phyloP scores from a whole-genome alignment of 53 echinoderm and acorn worm species.

The Stichopus horrens region DNA sequence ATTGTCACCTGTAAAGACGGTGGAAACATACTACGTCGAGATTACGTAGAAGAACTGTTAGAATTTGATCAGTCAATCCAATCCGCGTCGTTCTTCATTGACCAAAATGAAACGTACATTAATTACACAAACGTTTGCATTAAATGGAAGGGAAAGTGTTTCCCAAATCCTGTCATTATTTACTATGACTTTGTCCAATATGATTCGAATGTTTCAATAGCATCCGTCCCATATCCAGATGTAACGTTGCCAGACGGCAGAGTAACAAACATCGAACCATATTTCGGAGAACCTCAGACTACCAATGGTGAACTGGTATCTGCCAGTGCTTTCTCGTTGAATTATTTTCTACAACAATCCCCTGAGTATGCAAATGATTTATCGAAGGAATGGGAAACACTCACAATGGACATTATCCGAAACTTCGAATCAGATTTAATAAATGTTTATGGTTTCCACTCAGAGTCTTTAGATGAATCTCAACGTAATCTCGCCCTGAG shows the following conservation, averaged over 20 bases:
- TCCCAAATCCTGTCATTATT: slow-evolving; percentile 46
- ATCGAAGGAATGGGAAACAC: slow-evolving; percentile 57
- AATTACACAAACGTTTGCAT: slow-evolving; percentile 28
- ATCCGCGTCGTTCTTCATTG: not conserved
- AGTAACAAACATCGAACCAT: slow-evolving; percentile 1
- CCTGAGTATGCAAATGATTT: slow-evolving; percentile 30
- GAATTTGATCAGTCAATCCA: slow-evolving; percentile 34
- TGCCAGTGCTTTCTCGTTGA: slow-evolving; percentile 40
- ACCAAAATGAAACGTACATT: slow-evolving; percentile 11
- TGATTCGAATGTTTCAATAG: not conserved
- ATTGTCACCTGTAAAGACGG: slow-evolving; percentile 27
- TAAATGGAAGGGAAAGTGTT: slow-evolving; percentile 46
- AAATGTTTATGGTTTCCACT: slow-evolving; percentile 43
- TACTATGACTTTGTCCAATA: too few relatives aligned
- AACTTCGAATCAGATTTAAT: not conserved
- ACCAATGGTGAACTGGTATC: slow-evolving; percentile 37
- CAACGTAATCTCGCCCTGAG: slow-evolving; percentile 51
- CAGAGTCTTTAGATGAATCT: slow-evolving; percentile 59
- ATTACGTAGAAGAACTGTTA: slow-evolving; percentile 55
- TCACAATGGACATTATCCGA: not conserved
- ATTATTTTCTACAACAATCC: slow-evolving; percentile 48
- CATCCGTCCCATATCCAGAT: not conserved
- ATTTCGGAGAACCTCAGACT: slow-evolving; percentile 20
- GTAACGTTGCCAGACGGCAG: slow-evolving; percentile 28
- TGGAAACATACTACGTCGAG: slow-evolving; percentile 50